phyloP scores from a whole-genome alignment of 2,888 invertebrate genomes.

The Troides oblongomaculatus region DNA sequence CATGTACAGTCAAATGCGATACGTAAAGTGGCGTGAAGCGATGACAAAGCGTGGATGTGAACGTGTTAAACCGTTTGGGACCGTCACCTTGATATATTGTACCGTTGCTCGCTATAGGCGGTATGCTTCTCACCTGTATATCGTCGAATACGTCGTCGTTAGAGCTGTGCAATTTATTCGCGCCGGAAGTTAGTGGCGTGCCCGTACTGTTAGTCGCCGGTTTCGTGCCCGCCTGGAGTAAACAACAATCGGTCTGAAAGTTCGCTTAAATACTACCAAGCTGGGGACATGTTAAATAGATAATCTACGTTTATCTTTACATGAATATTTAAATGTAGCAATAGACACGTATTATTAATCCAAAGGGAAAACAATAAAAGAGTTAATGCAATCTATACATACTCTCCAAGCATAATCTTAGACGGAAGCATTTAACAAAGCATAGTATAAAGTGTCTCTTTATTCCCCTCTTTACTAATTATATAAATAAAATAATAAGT shows the following conservation, averaged over 20 bases:
- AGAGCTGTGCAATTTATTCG: slow-evolving; percentile 68
- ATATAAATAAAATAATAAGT: no score
- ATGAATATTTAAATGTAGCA: no score
- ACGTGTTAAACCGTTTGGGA: slow-evolving; percentile 68
- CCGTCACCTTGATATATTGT: slow-evolving; percentile 65
- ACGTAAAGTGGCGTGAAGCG: slow-evolving; percentile 55
- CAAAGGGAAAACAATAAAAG: no score
- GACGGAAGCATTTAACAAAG: no score
- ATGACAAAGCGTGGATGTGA: slow-evolving; percentile 69
- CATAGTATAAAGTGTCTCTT: no score
- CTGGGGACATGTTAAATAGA: no score
- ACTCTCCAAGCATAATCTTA: no score
- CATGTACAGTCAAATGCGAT: slow-evolving; percentile 18
- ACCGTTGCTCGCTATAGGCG: slow-evolving; percentile 32
- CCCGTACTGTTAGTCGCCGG: slow-evolving; percentile 70
- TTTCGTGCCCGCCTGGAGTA: slow-evolving; percentile 61
- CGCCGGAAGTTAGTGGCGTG: slow-evolving; percentile 68
- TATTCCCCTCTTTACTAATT: no score
- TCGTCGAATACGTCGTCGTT: slow-evolving; percentile 73
- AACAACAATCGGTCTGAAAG: slow-evolving; percentile 34
- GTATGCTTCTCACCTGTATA: slow-evolving; percentile 62
- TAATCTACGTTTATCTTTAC: no score
- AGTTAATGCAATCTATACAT: no score
- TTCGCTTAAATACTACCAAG: slow-evolving; percentile 12
- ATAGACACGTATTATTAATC: no score